These are phyloP conservation scores for Fundulus diaphanus DNA, from an alignment of 2,797 vertebrate species.

Conservation along the genomic window DNA sequence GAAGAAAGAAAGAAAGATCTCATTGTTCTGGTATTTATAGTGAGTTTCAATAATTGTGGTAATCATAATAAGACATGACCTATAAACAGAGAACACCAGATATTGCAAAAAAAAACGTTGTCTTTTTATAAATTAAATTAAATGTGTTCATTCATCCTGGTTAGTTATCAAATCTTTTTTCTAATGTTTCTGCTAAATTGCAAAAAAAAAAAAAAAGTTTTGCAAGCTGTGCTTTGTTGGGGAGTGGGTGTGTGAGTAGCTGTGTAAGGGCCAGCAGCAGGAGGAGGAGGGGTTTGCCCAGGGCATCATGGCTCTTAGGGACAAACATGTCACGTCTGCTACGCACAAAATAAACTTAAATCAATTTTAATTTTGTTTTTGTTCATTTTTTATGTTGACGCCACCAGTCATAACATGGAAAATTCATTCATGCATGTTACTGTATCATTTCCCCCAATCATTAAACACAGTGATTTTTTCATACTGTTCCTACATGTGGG, in stretches of 20 bases:
- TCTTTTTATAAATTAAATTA: too few species aligned
- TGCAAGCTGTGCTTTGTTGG: not conserved
- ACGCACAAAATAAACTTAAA: not conserved
- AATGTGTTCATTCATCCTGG: too few species aligned
- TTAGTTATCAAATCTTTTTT: not conserved
- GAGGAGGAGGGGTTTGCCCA: not conserved
- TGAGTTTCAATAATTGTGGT: not conserved
- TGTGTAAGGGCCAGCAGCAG: not conserved
- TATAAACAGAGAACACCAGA: not conserved
- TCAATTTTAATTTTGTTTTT: too few species aligned
- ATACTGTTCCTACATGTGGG: slow-evolving; percentile 6
- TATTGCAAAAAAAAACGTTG: not conserved
- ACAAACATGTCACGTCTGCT: slow-evolving; percentile 8
- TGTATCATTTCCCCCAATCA: slow-evolving; percentile 30
- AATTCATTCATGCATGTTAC: slow-evolving; percentile 50
- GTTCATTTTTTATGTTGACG: not conserved
- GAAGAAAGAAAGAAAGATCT: not conserved
- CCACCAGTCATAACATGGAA: slow-evolving; percentile 34
- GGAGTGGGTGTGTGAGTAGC: not conserved
- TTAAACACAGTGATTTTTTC: slow-evolving; percentile 14
- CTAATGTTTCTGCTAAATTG: not conserved
- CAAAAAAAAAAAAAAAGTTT: not conserved
- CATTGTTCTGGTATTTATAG: not conserved
- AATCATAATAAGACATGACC: not conserved
- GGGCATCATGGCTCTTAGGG: not conserved